Evolutionary conservation across 2,797 vertebrate genomes (phyloP).

Genomic region (Parauchenoglanis ngamensis): DNA sequence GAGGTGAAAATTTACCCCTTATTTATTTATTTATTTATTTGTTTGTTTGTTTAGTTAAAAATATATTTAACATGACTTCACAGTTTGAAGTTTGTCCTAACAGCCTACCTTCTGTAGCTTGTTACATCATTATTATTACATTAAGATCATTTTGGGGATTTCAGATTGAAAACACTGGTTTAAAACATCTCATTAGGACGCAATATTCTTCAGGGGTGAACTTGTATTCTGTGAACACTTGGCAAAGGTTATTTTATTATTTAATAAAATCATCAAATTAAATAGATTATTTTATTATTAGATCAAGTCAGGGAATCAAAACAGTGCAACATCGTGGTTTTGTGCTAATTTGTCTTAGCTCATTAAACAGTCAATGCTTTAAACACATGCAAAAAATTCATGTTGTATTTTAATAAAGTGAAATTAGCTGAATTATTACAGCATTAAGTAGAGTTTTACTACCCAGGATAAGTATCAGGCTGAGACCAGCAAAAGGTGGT

Average conservation of each 20-base stretch:
- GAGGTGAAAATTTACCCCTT: not conserved
- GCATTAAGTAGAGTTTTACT: too few relatives aligned
- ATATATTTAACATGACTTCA: not conserved
- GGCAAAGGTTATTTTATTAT: not conserved
- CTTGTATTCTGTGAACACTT: not conserved
- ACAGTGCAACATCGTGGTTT: not conserved
- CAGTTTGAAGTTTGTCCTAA: not conserved
- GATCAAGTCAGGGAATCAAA: not conserved
- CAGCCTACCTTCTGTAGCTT: not conserved
- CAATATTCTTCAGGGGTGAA: not conserved
- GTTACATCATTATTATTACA: not conserved
- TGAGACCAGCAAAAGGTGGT: not conserved
- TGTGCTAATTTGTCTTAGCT: not conserved
- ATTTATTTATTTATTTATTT: not conserved
- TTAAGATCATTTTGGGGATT: not conserved
- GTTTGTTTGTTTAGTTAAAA: not conserved
- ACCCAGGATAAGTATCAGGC: not conserved
- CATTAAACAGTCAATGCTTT: not conserved
- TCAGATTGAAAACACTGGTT: not conserved
- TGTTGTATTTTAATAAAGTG: not conserved
- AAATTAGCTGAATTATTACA: not conserved
- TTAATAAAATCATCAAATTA: not conserved
- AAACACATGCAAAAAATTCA: not conserved
- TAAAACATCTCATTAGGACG: not conserved
- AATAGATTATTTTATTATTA: not conserved